Evolutionary conservation across 2,888 invertebrate genomes (phyloP), one percentile per base, ranked within the genome.

Genomic region (Ormyrus pomaceus): DNA sequence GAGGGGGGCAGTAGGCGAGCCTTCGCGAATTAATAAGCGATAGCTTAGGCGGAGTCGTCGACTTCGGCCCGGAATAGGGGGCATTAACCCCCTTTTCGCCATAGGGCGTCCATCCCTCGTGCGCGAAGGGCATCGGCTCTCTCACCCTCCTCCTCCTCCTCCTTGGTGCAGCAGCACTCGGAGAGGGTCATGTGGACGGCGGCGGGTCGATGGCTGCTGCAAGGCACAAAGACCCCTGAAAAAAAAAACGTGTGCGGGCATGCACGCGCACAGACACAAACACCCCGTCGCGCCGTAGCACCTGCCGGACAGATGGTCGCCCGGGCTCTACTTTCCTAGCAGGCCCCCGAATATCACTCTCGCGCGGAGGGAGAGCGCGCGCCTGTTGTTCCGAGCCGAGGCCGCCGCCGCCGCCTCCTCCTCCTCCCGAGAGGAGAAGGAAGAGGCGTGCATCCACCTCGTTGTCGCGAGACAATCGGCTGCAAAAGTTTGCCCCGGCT

Each of bases 251-350:
- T 11, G 46, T 65, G 50, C 45, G 45, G 7, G 7, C 65, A 11
- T 13, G 34, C 51, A 62, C 13, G 45, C 0, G 6, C 13, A 11
- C 34, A 58, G 45, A 10, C 77, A 19, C n/a, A n/a, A 9, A 34
- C 11, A 61, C 45, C 11, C 58, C 10, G 8, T n/a, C 5, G 48
- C 5, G 55, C 46, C 58, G 9, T 13, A 6, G 64, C 80, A 80
- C 80, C 80, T 80, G 80, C 80, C 80, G 77, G 69, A 77, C 80
- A 80, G 80, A 80, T 80, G 80, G 19, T 77, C 77, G 51, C 68
- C n/a, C 79, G 61, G n/a, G 45, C 53, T 50, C 77, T 51, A 59
- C 61, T 62, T 19, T 55, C 70, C 13, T 55, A 19, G 64, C 53
- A 6, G 34, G 8, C 6, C 51, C 8, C 61, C 70, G 45, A 62